A percentile compares a stretch with the other conserved stretches of the same genome.
Conservation (phyloP, 2,888 invertebrate genomes). For the Polydrusus tereticollis region DNA sequence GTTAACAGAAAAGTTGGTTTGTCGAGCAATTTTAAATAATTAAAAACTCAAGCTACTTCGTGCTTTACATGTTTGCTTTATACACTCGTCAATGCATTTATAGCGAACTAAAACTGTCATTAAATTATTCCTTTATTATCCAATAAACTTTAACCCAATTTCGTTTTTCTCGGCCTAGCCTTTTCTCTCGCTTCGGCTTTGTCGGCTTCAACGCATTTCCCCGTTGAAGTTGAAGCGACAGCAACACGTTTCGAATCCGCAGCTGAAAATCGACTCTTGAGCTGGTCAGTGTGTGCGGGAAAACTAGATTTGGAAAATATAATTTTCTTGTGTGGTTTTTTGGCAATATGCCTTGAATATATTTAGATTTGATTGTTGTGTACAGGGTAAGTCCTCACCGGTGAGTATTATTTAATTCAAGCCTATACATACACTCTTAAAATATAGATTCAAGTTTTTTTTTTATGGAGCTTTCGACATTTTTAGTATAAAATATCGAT, state of each 20-base stretch:
- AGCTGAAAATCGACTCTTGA: constrained; percentile 26
- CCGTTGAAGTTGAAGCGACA: constrained; percentile 29
- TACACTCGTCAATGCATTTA: background rate
- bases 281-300: constrained; percentile 34
- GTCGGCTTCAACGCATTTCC: constrained; percentile 36
- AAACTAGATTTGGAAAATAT: constrained; percentile 13
- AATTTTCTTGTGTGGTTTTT: background rate
- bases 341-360: background rate
- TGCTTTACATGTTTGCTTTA: background rate
- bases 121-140: constrained; percentile 2
- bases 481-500: no score
- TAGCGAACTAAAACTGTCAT: no score
- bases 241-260: constrained; percentile 37
- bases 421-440: no score
- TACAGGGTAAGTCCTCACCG: background rate
- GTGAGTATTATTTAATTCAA: no score
- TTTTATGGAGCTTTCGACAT: no score
- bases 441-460: no score
- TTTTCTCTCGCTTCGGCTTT: constrained; percentile 25
- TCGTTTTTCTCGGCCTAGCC: constrained; percentile 12
- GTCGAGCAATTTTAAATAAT: no score
- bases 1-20: no score
- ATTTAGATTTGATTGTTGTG: background rate
- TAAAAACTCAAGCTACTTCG: no score
- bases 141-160: constrained; percentile 37